Base-by-base conservation (phyloP, 1,140 invertebrate species). In the Dreissena polymorpha region DNA sequence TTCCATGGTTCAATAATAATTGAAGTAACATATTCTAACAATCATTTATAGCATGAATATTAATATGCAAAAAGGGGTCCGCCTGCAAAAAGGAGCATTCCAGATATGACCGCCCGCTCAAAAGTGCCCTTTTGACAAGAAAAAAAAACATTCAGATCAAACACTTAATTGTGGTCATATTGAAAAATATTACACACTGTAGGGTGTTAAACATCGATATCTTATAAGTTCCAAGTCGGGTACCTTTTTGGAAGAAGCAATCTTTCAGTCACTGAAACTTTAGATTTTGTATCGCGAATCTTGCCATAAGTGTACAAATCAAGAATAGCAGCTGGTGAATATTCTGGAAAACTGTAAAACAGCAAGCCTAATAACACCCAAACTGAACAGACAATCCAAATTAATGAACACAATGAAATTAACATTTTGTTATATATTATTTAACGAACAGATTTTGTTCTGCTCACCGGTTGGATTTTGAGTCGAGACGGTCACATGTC, bases 221-320 rank as follows among this genome's bases (percentile, higher is more conserved):
- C 10, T 21, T 14, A 27, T 67, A 18, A 67, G 18, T 14, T 10
- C 10, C 12, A 67, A 6, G 18, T 27, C 39, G 18, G 39, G 39
- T 39, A 81, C 78, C 78, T 72, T 25, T 81, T 81, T 39, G 78
- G 78, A 21, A 81, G 57, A 21, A 81, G 23, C 18, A 70, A 60
- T 10, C 18, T 39, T 10, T 69, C 50, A 2, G 69, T 64, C 6
- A 50, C 51, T 10, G 16, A 27, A 18, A 23, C 53, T 10, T 39
- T 72, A 10, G n/a, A 16, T 18, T 64, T 25, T 50, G 67, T 64
- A 10, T 70, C 64, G 29, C 78, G 6, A 8, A 81, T 72, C 23
- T 81, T 81, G 0, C 78, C 78, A 65, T 81, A 81, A 6, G 72
- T 39, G 50, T 72, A 81, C 23, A 81, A 29, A 65, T 81, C 50